Evolutionary conservation across 2,113 vertebrate species (phyloP).

Genomic region (Solea solea): DNA sequence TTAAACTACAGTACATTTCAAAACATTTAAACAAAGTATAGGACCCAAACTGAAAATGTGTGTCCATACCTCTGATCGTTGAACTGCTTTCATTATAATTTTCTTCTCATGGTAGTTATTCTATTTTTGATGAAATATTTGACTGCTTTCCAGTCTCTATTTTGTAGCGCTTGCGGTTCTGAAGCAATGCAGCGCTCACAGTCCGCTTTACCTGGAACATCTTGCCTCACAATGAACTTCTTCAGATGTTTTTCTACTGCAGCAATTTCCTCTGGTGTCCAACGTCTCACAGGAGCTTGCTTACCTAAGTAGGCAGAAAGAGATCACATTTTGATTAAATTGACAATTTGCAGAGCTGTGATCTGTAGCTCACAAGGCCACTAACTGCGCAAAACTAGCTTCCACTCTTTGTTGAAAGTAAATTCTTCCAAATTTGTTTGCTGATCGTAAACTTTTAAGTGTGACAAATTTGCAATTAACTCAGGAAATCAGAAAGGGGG

Average conservation of each 20-base stretch:
- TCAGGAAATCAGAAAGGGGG: no score
- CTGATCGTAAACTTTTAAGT: no score
- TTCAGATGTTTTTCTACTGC: constrained; percentile 11
- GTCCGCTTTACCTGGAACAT: constrained; percentile 14
- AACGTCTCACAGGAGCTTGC: neutral
- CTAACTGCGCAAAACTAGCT: neutral
- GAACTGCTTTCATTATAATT: neutral
- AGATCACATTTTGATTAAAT: neutral
- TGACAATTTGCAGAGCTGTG: neutral
- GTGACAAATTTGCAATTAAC: no score
- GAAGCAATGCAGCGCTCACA: constrained; percentile 15
- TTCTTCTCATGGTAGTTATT: constrained; percentile 14
- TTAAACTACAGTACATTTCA: no score
- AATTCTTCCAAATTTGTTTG: neutral
- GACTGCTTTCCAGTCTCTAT: constrained; percentile 18
- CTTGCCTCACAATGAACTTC: neutral
- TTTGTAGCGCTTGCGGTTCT: constrained; percentile 9
- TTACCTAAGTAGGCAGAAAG: constrained; percentile 9
- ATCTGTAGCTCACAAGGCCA: neutral
- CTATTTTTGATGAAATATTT: constrained; percentile 12
- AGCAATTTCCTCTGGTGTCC: constrained; percentile 10
- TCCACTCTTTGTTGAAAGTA: neutral
- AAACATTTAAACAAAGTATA: no score
- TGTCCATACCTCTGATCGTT: neutral
- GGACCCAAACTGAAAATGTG: neutral